These are phyloP conservation scores for Oreochromis niloticus DNA, from an alignment of 2,113 vertebrate genomes.

Conservation along the genomic window DNA sequence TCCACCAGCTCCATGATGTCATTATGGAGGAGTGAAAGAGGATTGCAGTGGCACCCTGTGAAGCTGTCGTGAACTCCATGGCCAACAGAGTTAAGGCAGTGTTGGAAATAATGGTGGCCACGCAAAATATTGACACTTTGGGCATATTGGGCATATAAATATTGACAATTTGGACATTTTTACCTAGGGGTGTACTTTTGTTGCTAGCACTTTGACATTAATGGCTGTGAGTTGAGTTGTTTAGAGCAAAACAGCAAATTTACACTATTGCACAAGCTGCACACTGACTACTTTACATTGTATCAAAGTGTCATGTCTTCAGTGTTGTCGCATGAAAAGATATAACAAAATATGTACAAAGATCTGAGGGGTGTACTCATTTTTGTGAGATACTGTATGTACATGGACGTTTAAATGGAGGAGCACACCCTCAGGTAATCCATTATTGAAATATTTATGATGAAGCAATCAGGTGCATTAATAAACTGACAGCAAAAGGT, in stretches of 20 bases:
- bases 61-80: no score
- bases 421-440: not conserved
- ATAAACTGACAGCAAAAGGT: not conserved
- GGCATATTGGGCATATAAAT: no score
- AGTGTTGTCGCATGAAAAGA: not conserved
- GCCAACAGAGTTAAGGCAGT: no score
- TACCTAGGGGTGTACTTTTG: not conserved
- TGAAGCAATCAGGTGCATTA: not conserved
- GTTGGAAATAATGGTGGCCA: no score
- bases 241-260: not conserved
- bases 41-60: no score
- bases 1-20: no score
- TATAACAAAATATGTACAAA: not conserved
- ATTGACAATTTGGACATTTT: rapidly evolving
- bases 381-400: not conserved
- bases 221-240: not conserved
- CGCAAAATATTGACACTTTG: no score
- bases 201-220: not conserved
- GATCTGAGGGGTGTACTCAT: not conserved
- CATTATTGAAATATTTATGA: not conserved
- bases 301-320: not conserved
- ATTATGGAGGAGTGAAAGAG: no score
- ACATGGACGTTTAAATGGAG: not conserved
- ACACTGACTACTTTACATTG: not conserved
- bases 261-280: not conserved